Evolutionary conservation across 1,140 invertebrate genomes (phyloP), one percentile per base, ranked within the genome.

Genomic region (Aradophagus sp.): DNA sequence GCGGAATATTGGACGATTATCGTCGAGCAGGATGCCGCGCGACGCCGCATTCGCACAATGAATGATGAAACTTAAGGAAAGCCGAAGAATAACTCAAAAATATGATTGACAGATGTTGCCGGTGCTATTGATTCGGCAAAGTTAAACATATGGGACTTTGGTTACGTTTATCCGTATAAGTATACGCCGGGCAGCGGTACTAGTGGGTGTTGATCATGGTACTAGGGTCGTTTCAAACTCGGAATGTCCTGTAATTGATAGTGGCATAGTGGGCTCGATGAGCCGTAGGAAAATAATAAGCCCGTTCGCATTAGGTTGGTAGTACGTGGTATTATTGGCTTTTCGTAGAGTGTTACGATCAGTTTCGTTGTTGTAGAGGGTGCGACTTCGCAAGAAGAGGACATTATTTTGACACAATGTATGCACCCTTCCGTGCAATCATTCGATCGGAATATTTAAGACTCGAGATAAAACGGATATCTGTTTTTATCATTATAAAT

Each of bases 271-370:
- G 73, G 71, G 74, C 67, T 77, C 77, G 72, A 81, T 80, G 76
- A 80, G 74, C 76, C 78, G 77, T 78, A 81, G 65, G 73, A 79
- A 81, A 81, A 81, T 81, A 81, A 81, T 80, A 80, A 81, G 78
- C 75, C 74, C 27, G 36, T 20, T 69, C 32, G 68, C 67, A 66
- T 50, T 61, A 68, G 29, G 52, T 47, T 66, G 69, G 55, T 67
- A 72, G 61, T 70, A 63, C 65, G 71, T 56, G 56, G 72, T 67
- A 77, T 79, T 80, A 80, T 75, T 77, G 73, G 74, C 73, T 70
- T 69, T 77, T 50, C 59, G 66, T 75, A 59, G 74, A 70, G 71
- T 74, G 72, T 73, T 74, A 71, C 59, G 62, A 68, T 68, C 55
- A 47, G 70, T 65, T 53, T 59, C 47, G 63, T 61, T 56, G 53